These are phyloP conservation scores for Conopomorpha cramerella DNA, from an alignment of 1,140 invertebrate genomes.

Conservation along the genomic window DNA sequence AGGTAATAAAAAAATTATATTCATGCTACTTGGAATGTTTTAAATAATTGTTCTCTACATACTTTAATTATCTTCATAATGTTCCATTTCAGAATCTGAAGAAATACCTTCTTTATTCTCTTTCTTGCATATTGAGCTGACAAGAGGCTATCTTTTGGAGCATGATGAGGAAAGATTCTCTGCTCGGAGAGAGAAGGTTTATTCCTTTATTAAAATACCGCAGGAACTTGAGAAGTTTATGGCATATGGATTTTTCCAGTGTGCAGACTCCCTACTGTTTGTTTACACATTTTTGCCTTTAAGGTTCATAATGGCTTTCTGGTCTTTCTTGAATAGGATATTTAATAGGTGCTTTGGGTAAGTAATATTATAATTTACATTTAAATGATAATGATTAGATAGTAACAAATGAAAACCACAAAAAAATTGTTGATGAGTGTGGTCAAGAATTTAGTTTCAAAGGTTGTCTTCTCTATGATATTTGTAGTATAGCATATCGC, in stretches of 20 bases:
- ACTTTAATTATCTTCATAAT: conserved; percentile 1
- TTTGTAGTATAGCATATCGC: too few relatives aligned
- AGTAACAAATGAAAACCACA: too few relatives aligned
- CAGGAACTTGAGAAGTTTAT: conserved; percentile 92
- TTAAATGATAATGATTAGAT: too few relatives aligned
- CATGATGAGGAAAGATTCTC: conserved; percentile 93
- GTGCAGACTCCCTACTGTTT: conserved; percentile 97
- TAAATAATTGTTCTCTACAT: too few relatives aligned
- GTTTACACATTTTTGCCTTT: conserved; percentile 97
- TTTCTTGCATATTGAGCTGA: conserved; percentile 87
- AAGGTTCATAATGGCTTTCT: conserved; percentile 85
- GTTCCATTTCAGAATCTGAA: conserved; percentile 32
- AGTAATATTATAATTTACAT: conserved; percentile 12
- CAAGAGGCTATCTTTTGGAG: conserved; percentile 88
- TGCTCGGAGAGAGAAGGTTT: conserved; percentile 92
- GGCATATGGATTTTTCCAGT: conserved; percentile 95
- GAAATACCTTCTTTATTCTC: conserved; percentile 65
- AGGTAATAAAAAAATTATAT: too few relatives aligned
- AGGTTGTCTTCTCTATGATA: too few relatives aligned
- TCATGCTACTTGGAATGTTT: too few relatives aligned
- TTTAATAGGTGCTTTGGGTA: conserved; percentile 75
- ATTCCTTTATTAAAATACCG: conserved; percentile 96
- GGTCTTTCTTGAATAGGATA: conserved; percentile 75
- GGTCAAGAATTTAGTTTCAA: too few relatives aligned
- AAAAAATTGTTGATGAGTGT: too few relatives aligned